Evolutionary conservation across 2,888 invertebrate genomes (phyloP).

Genomic region (Epirrita christyi): DNA sequence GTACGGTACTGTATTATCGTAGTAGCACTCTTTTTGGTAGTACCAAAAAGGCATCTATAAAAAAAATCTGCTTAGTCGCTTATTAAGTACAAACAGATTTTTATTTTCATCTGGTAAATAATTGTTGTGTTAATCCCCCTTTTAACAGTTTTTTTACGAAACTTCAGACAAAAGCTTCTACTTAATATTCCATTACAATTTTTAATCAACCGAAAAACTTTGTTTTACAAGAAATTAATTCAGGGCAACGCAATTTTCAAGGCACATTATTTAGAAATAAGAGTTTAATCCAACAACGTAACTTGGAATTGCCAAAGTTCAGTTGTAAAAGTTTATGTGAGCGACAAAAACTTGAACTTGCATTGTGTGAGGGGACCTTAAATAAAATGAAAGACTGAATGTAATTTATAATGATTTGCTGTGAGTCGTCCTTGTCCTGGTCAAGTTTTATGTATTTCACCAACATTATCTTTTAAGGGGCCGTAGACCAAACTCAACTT

Average conservation of each 20-base stretch:
- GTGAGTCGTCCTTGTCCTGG: too few species aligned
- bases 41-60: too few species aligned
- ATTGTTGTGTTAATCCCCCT: not conserved
- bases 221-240: conserved; percentile 25
- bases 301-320: conserved; percentile 25
- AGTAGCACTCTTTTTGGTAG: too few species aligned
- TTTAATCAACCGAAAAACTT: conserved; percentile 28
- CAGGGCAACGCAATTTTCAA: conserved; percentile 23
- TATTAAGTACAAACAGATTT: too few species aligned
- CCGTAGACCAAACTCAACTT: too few species aligned
- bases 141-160: not conserved
- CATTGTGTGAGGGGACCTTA: conserved; percentile 13
- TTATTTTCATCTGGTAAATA: not conserved
- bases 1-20: too few species aligned
- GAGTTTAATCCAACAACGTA: conserved; percentile 25
- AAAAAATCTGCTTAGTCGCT: too few species aligned
- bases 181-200: conserved; percentile 15
- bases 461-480: too few species aligned
- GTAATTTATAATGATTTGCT: not conserved
- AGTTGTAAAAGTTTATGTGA: conserved; percentile 26
- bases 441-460: too few species aligned
- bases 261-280: conserved; percentile 21
- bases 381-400: conserved; percentile 1
- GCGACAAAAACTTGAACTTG: conserved; percentile 31
- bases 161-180: conserved; percentile 4